These are phyloP conservation scores for Aphis craccivora DNA, from an alignment of 1,140 invertebrate species.

Conservation along the genomic window DNA sequence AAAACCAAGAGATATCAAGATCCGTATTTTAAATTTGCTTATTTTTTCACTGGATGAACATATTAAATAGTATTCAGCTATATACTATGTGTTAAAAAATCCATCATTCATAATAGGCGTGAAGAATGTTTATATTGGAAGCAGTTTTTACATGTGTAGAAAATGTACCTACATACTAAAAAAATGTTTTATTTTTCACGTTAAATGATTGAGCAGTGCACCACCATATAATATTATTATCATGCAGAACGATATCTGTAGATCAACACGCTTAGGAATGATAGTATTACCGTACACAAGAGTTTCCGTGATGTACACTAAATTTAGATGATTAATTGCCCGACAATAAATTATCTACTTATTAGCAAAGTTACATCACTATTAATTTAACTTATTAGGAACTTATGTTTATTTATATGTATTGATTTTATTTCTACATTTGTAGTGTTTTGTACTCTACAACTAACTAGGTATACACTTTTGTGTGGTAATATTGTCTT, in stretches of 20 bases:
- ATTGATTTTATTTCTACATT: background rate
- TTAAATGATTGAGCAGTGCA: background rate
- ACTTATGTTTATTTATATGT: background rate
- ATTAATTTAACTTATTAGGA: background rate
- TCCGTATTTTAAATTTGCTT: background rate
- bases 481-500: no score
- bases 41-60: background rate
- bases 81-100: background rate
- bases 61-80: background rate
- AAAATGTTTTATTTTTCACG: no score
- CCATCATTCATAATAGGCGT: background rate
- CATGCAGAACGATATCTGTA: background rate
- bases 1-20: background rate
- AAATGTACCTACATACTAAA: no score
- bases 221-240: background rate
- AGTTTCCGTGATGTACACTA: background rate
- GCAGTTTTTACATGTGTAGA: no score
- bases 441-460: background rate
- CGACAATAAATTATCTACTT: background rate
- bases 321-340: background rate
- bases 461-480: background rate
- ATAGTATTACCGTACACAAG: background rate
- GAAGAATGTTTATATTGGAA: no score
- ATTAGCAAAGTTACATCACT: background rate
- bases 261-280: background rate